Conservation (phyloP, 2,797 vertebrate species). For the Rhabdomys pumilio region DNA sequence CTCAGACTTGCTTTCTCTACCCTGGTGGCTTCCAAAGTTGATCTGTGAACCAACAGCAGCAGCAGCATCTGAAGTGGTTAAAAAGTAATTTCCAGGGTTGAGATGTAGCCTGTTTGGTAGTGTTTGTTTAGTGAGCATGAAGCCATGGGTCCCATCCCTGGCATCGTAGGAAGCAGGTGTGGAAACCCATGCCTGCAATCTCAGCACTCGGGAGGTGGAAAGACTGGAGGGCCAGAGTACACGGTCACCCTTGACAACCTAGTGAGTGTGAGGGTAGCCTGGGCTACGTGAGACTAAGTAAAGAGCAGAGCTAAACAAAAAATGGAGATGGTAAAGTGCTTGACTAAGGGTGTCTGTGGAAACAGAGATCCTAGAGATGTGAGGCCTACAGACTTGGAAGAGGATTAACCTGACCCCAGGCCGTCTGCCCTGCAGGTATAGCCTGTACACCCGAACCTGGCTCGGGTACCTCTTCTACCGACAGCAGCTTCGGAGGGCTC, state of each 20-base stretch:
- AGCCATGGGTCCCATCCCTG: too few species aligned
- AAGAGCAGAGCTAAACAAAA: neutral
- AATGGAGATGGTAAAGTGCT: too few species aligned
- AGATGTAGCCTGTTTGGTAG: neutral
- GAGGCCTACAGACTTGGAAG: neutral
- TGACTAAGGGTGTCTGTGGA: neutral
- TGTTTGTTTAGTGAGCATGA: neutral
- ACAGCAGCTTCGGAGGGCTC: slow-evolving; percentile 95
- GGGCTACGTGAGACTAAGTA: neutral
- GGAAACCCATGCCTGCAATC: neutral
- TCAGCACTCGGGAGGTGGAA: neutral
- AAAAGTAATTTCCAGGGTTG: neutral
- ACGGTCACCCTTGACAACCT: neutral
- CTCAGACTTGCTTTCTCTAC: neutral
- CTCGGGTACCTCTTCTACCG: slow-evolving; percentile 98
- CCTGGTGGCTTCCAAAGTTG: neutral
- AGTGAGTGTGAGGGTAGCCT: neutral
- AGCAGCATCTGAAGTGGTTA: neutral
- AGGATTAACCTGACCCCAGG: neutral
- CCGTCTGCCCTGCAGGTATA: slow-evolving; percentile 91
- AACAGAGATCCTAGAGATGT: neutral
- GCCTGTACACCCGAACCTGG: slow-evolving; percentile 95
- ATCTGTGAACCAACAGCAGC: neutral
- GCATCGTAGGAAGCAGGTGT: neutral
- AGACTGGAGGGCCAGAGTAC: neutral